A percentile compares a stretch with the other conserved stretches of the same genome.
phyloP scores from a whole-genome alignment of 2,113 vertebrate genomes.

The Semnornis frantzii region DNA sequence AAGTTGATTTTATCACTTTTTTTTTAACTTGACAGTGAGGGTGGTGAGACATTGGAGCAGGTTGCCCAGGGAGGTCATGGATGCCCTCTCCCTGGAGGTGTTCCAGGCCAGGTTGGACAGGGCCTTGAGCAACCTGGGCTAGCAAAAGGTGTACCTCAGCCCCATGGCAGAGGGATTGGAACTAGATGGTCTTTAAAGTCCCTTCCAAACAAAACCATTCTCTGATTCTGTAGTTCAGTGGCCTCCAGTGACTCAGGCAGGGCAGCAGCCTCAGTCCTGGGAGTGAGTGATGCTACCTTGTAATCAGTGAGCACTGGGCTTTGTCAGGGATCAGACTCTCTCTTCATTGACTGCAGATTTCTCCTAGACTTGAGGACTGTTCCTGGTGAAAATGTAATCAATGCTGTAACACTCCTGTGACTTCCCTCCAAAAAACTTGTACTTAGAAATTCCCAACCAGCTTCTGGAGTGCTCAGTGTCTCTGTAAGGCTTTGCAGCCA shows the following conservation, averaged over 20 bases:
- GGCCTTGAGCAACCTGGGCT: too few species aligned
- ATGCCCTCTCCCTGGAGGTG: too few species aligned
- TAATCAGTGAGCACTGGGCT: background rate
- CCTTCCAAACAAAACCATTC: too few species aligned
- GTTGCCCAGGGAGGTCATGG: too few species aligned
- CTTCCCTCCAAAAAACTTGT: background rate
- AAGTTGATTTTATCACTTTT: background rate
- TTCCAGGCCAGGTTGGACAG: too few species aligned
- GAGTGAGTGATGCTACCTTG: background rate
- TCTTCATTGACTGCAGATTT: background rate
- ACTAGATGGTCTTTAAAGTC: too few species aligned
- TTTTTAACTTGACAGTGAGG: too few species aligned
- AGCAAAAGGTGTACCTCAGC: too few species aligned
- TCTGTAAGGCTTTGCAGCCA: background rate
- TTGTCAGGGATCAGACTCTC: background rate
- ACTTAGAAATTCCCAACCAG: background rate
- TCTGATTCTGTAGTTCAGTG: too few species aligned
- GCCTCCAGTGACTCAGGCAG: background rate
- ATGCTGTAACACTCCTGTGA: background rate
- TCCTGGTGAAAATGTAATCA: background rate
- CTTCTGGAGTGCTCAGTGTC: background rate
- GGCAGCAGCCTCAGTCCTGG: background rate
- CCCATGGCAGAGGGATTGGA: too few species aligned
- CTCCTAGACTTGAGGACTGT: background rate
- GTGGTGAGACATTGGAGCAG: too few species aligned